phyloP scores from a whole-genome alignment of 2,113 vertebrate genomes.

The Mirza zaza region DNA sequence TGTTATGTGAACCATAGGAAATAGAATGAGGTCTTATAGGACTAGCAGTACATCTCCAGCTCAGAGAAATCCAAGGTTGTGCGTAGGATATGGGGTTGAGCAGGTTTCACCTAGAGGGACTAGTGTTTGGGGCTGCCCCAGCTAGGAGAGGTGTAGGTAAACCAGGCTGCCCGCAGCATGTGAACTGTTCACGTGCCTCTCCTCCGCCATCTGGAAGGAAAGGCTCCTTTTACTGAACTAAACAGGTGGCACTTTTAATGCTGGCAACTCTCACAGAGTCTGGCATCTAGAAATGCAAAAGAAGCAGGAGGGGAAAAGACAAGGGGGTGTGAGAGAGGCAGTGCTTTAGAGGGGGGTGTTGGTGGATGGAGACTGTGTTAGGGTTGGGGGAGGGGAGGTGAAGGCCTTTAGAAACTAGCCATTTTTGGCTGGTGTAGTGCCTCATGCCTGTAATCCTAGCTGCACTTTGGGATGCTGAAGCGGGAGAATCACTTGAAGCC shows the following conservation, averaged over 20 bases:
- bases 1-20: not conserved
- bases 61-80: not conserved
- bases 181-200: not conserved
- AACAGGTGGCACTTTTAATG: not conserved
- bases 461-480: too few relatives aligned
- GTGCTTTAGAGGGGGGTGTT: not conserved
- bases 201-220: not conserved
- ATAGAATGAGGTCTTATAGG: not conserved
- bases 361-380: not conserved
- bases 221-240: not conserved
- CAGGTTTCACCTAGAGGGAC: not conserved
- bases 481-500: too few relatives aligned
- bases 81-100: not conserved
- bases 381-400: not conserved
- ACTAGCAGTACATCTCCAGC: not conserved
- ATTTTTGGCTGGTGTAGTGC: fast-evolving
- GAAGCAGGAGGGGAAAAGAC: not conserved
- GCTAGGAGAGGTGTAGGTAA: not conserved
- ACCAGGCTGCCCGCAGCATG: not conserved
- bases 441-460: too few relatives aligned
- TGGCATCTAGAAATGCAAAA: not conserved
- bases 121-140: not conserved
- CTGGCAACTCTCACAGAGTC: not conserved
- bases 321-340: fast-evolving
- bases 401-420: not conserved